phyloP scores from a whole-genome alignment of 2,797 vertebrate genomes.

The Melanogrammus aeglefinus region DNA sequence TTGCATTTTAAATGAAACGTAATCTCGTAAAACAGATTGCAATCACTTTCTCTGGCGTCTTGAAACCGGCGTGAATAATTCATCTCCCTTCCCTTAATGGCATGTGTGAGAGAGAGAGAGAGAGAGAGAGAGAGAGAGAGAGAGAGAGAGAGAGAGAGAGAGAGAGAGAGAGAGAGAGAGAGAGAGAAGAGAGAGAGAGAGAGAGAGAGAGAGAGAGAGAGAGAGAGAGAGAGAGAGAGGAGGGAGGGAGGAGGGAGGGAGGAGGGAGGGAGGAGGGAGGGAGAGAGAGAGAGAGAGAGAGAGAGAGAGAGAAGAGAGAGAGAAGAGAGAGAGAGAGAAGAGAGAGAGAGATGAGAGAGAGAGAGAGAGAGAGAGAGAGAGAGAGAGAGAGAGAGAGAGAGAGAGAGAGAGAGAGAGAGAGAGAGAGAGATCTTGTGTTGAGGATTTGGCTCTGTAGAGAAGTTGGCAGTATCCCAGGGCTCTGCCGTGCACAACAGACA shows the following conservation, averaged over 20 bases:
- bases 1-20: constrained; percentile 59
- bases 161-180: too few relatives aligned
- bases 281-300: constrained; percentile 35
- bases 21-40: constrained; percentile 31
- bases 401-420: too few relatives aligned
- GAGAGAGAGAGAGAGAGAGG: neutral
- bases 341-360: too few relatives aligned
- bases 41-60: constrained; percentile 18
- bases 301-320: neutral
- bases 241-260: too few relatives aligned
- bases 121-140: neutral
- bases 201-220: too few relatives aligned
- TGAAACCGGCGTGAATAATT: constrained; percentile 32
- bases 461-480: neutral
- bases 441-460: neutral
- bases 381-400: too few relatives aligned
- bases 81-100: constrained; percentile 50
- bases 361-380: too few relatives aligned
- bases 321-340: too few relatives aligned
- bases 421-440: constrained; percentile 10
- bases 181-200: too few relatives aligned
- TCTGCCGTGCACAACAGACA: neutral
- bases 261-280: too few relatives aligned
- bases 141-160: too few relatives aligned
- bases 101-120: constrained; percentile 46